Evolutionary conservation across 1,140 invertebrate species (phyloP).

Genomic region (Trichomalopsis sarcophagae): DNA sequence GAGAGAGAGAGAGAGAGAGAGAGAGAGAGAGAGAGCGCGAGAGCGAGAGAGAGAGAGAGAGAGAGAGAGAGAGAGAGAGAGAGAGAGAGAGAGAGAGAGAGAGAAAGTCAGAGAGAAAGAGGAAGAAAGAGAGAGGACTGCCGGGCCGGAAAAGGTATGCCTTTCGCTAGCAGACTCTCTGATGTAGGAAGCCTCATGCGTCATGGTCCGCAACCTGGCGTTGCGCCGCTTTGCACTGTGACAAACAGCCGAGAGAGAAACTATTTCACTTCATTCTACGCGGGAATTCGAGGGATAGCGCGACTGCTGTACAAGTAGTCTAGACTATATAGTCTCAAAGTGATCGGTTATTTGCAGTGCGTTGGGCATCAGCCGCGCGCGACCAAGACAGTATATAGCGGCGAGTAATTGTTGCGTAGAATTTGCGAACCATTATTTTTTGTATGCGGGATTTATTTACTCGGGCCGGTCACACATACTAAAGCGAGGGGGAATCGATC

Average conservation of each 20-base stretch:
- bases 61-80: background rate
- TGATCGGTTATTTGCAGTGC: slow-evolving; percentile 44
- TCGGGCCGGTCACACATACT: no score
- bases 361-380: slow-evolving; percentile 10
- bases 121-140: background rate
- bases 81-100: background rate
- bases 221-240: background rate
- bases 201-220: background rate
- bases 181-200: background rate
- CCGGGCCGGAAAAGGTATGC: background rate
- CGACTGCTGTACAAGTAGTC: background rate
- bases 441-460: no score
- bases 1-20: background rate
- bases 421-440: no score
- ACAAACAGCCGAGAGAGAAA: slow-evolving; percentile 36
- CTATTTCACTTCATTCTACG: slow-evolving; percentile 43
- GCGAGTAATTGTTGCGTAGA: slow-evolving; percentile 11
- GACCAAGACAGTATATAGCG: slow-evolving; percentile 11
- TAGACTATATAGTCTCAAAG: slow-evolving; percentile 20
- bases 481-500: no score
- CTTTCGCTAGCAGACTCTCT: background rate
- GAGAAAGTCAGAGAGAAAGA: no score
- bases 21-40: background rate
- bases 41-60: no score
- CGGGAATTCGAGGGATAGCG: background rate